Percentiles rank a stretch among this genome's conserved stretches.
These are phyloP conservation scores for Zaprionus capensis DNA, from an alignment of 1,140 invertebrate species.

Conservation along the genomic window DNA sequence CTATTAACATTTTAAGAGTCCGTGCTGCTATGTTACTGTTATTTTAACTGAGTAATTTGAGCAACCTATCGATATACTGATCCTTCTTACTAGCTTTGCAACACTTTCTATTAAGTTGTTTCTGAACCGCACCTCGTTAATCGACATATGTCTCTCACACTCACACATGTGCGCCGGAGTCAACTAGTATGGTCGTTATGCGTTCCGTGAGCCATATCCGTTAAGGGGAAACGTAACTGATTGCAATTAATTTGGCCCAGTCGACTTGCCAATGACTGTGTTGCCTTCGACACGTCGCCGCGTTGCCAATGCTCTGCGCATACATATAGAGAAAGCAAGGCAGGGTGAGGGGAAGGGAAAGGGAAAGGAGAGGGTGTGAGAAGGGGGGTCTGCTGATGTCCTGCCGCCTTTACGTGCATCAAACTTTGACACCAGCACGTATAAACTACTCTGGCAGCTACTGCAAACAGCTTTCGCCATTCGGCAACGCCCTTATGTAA, in stretches of 20 bases:
- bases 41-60: too few relatives aligned
- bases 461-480: conserved; percentile 11
- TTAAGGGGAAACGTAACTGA: conserved; percentile 71
- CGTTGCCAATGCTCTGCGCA: neutral
- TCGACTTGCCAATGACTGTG: conserved; percentile 67
- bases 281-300: conserved; percentile 15
- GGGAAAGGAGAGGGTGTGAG: neutral
- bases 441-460: conserved; percentile 16
- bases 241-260: conserved; percentile 81
- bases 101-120: neutral
- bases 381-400: conserved; percentile 23
- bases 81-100: neutral
- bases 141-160: neutral
- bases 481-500: conserved; percentile 41
- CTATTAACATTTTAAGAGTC: too few relatives aligned
- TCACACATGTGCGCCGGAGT: conserved; percentile 8
- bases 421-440: conserved; percentile 46
- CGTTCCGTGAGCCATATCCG: conserved; percentile 55
- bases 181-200: conserved; percentile 24
- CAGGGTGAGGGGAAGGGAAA: neutral
- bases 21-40: too few relatives aligned
- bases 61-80: neutral
- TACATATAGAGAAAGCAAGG: neutral
- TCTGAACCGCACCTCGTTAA: neutral
- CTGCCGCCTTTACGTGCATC: conserved; percentile 34